Evolutionary conservation across 2,888 invertebrate genomes (phyloP), one percentile per base, ranked within the genome.

Genomic region (Drosophila merina): DNA sequence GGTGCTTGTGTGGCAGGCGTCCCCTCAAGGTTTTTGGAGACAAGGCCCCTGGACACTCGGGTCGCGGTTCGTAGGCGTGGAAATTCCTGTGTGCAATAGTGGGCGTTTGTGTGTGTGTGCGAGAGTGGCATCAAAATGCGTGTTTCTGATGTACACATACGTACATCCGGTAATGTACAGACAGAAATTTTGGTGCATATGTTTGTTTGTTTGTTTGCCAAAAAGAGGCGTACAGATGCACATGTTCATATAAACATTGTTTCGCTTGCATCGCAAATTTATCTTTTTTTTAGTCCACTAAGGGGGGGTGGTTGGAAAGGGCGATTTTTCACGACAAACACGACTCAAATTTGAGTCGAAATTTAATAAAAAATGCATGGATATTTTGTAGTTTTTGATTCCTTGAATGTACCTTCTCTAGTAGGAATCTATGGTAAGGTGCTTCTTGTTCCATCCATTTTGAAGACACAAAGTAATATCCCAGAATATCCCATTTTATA

Each of bases 1-100:
- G 36, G 36, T 36, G 36, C 36, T 6, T 36, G 36, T 12, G 36
- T 36, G 36, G 33, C 10, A n/a, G 36, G 12, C 12, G 36, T 36
- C n/a, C n/a, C 5, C 36, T n/a, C 36, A 36, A 12, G 36, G 36
- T n/a, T 12, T 36, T 36, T 36, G 36, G 20, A 20, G 20, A 20
- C 20, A 20, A 1, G 20, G 36, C 12, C 36, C n/a, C 2, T 6
- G 6, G 12, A 5, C 44, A 44, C 25, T 44, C 25, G 25, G 5
- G 20, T 42, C 20, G 40, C 40, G 20, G 20, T 5, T 20, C 68
- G 63, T 64, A 64, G 63, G 63, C 63, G 63, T 64, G 63, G 63
- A 64, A 62, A 58, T 62, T 62, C 62, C 58, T 62, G 62, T 58
- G 62, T 49, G 62, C 48, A 58, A 60, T 64, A 62, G 62, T 60